Base-by-base conservation (phyloP, 37 sponge, comb jelly and placozoan species). In the Trichoplax adhaerens region DNA sequence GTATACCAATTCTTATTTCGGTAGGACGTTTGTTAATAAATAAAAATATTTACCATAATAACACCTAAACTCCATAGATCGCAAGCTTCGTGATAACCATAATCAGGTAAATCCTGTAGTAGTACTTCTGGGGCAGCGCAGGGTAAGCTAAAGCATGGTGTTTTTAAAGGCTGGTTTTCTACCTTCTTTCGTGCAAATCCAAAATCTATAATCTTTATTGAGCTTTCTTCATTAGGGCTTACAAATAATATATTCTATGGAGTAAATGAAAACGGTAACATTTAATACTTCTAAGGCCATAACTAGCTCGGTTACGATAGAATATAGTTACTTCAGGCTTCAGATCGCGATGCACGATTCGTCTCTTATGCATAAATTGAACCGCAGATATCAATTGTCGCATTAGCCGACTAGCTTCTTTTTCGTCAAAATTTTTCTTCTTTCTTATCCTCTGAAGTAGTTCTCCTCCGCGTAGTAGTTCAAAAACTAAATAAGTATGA, bases 81-180 rank as follows among this genome's bases (percentile, higher is more conserved):
- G 76, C 94, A 94, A 49, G 91, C 75, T 62, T 88, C 87, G 1
- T 86, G 85, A 61, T 94, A 94, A 5, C 90, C 88, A 55, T 73
- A 56, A 53, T 79, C 73, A 52, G 64, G 78, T 5, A 65, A 53
- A 3, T 56, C 62, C 54, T 81, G 71, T 4, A 66, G 69, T 46
- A 84, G 84, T n/a, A 94, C 86, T 80, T 94, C 94, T 48, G 94
- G 94, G n/a, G 94, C 90, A n/a, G 91, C 91, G 64, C 88, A 94
- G 29, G 81, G 82, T 53, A 94, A 75, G 57, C 90, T 94, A 72
- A 90, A 88, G 68, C 94, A 94, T 49, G 94, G 94, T 4, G 94
- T 94, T 69, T 85, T 88, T 68, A 94, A 76, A 61, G 79, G 68
- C 51, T 52, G 73, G 10, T 68, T 79, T 6, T 80, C 84, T 51